Base-by-base conservation (phyloP, 2,797 vertebrate species). In the Loris lydekkerianus region DNA sequence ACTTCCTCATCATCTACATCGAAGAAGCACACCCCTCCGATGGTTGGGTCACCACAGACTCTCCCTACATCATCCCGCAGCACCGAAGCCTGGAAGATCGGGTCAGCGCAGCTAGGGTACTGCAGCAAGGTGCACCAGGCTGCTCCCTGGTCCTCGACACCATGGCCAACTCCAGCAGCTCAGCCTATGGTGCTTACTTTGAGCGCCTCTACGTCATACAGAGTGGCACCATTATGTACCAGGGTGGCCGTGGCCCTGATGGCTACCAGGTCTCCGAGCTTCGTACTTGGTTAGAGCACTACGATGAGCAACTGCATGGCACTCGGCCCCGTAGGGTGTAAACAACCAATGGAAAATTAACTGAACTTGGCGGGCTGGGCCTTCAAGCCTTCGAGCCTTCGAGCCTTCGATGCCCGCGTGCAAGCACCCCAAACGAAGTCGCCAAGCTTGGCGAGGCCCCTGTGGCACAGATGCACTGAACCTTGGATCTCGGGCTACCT, bases 21-120 rank as follows among this genome's bases (percentile, higher is more conserved):
- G 99, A 99, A 98, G 99, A 99, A 98, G 99, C 99, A 87, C 99
- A 99, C 97, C 99, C 99, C 11, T 99, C 99, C 34, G 99, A 99
- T 98, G 99, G 99, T 98, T 99, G 99, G 99, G 98, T 99, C 98
- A 99, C 99, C 98, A 99, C 99, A 3, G 99, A 99, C 97, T 99
- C 99, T 46, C 99, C 99, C 89, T 99, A 99, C 92, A 99, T 99
- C 98, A 99, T 99, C 98, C 99, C 99, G 40, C 99, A 99, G 97
- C 99, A 99, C 98, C 99, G 99, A 89, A 99, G 99, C 98, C 98
- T 99, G 97, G 99, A 99, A 98, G 99, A 99, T 98, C 97, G 99
- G 60, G 99, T 99, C 97, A 98, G 98, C 86, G 99, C 99, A 0
- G 99, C 99, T 0, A 98, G 98, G 97, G 98, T 99, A 78, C 99